Evolutionary conservation across 2,113 vertebrate species (phyloP).

Genomic region (Hypomesus transpacificus): DNA sequence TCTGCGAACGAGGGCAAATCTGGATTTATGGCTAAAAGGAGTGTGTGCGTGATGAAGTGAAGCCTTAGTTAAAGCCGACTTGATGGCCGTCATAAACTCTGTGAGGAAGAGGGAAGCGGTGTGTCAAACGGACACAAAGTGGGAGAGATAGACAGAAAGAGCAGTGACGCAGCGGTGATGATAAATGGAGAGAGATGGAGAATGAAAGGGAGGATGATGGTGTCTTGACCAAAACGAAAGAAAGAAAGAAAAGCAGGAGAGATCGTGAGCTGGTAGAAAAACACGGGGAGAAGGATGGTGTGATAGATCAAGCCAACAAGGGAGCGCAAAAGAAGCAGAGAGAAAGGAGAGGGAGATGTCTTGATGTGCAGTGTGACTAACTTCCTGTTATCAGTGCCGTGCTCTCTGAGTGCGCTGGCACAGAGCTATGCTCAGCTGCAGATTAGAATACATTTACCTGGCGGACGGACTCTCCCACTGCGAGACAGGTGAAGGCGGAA

Average conservation of each 20-base stretch:
- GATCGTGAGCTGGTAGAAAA: neutral
- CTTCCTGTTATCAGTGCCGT: constrained; percentile 40
- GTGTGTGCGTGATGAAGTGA: constrained; percentile 38
- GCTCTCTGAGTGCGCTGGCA: constrained; percentile 7
- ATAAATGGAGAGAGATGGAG: neutral
- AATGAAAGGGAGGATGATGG: constrained; percentile 12
- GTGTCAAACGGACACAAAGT: constrained; percentile 46
- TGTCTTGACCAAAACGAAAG: neutral
- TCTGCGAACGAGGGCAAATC: constrained; percentile 22
- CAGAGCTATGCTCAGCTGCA: constrained; percentile 37
- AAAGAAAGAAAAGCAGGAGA: neutral
- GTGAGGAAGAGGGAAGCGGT: constrained; percentile 32
- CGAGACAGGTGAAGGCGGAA: constrained; percentile 49
- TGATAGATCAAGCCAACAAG: neutral
- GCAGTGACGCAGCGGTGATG: neutral
- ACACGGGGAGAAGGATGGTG: neutral
- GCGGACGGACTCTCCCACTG: constrained; percentile 48
- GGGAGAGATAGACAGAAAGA: constrained; percentile 41
- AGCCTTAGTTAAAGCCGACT: constrained; percentile 37
- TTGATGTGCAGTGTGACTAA: constrained; percentile 24
- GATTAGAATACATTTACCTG: constrained; percentile 52
- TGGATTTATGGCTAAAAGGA: constrained; percentile 37
- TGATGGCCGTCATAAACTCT: constrained; percentile 55
- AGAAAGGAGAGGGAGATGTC: constrained; percentile 5
- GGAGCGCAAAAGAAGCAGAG: neutral